A percentile compares a stretch with the other conserved stretches of the same genome.
Evolutionary conservation across 1,140 invertebrate species (phyloP).

Genomic region (Drosophila mayri): DNA sequence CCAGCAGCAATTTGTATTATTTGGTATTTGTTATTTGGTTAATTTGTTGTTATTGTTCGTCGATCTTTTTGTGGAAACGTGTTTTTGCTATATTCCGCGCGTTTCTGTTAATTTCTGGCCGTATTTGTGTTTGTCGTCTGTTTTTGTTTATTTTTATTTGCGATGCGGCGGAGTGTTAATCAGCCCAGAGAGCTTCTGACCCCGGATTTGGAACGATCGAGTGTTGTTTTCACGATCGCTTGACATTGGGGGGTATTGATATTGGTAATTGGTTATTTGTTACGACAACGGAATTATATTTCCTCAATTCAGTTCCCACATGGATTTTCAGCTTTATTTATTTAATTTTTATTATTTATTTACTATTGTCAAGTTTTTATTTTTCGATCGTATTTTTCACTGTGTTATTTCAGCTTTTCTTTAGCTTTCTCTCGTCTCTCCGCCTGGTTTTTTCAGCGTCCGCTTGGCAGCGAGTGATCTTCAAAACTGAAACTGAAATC

Average conservation of each 20-base stretch:
- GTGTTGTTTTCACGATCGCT: slow-evolving; percentile 51
- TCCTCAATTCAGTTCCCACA: slow-evolving; percentile 6
- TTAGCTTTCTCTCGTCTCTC: slow-evolving; percentile 28
- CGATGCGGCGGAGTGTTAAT: slow-evolving; percentile 67
- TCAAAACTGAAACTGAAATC: slow-evolving; percentile 76
- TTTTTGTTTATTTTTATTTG: slow-evolving; percentile 54
- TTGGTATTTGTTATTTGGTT: slow-evolving; percentile 64
- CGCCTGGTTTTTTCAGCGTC: slow-evolving; percentile 7
- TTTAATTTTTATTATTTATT: slow-evolving; percentile 50
- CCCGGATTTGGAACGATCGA: slow-evolving; percentile 67
- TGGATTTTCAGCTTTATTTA: slow-evolving; percentile 35
- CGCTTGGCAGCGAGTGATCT: slow-evolving; percentile 66
- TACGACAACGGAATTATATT: slow-evolving; percentile 9
- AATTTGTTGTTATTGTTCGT: slow-evolving; percentile 44
- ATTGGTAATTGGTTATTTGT: slow-evolving; percentile 19
- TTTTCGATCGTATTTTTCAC: background rate
- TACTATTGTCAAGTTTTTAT: slow-evolving; percentile 36
- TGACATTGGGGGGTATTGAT: slow-evolving; percentile 70
- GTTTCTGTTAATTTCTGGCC: slow-evolving; percentile 45
- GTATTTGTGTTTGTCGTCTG: slow-evolving; percentile 47
- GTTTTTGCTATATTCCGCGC: slow-evolving; percentile 67
- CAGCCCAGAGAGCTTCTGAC: slow-evolving; percentile 67
- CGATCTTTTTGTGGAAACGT: slow-evolving; percentile 64
- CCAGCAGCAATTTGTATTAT: slow-evolving; percentile 63
- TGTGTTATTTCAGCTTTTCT: slow-evolving; percentile 2